Evolutionary conservation across 2,113 vertebrate genomes (phyloP).

Genomic region (Regulus satrapa): DNA sequence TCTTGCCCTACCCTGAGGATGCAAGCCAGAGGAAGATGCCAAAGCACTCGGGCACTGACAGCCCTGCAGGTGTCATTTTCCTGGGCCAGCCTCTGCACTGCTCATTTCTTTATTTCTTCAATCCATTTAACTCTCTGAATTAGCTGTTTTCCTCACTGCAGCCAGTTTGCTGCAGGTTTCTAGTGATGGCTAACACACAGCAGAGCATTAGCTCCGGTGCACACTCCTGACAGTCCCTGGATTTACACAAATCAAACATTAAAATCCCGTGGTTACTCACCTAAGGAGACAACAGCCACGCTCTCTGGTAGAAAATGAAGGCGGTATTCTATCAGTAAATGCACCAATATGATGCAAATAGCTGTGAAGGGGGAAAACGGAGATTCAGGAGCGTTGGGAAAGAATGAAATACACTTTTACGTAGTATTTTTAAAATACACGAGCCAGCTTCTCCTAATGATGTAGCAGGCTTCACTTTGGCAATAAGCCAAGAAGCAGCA

Average conservation of each 20-base stretch:
- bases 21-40: neutral
- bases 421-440: neutral
- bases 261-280: slow-evolving; percentile 73
- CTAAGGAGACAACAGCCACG: slow-evolving; percentile 95
- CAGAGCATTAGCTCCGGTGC: neutral
- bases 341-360: slow-evolving; percentile 99
- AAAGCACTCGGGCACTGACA: neutral
- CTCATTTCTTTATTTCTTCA: neutral
- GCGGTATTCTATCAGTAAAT: slow-evolving; percentile 94
- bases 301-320: slow-evolving; percentile 97
- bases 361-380: slow-evolving; percentile 66
- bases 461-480: neutral
- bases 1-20: neutral
- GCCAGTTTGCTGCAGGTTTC: neutral
- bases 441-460: neutral
- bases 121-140: neutral
- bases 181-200: neutral
- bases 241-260: neutral
- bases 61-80: neutral
- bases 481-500: neutral
- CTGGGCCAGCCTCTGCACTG: neutral
- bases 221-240: neutral
- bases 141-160: neutral
- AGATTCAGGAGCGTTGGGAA: neutral
- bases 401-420: neutral